phyloP scores from a whole-genome alignment of 2,888 invertebrate species.

The Caenorhabditis macrosperma region DNA sequence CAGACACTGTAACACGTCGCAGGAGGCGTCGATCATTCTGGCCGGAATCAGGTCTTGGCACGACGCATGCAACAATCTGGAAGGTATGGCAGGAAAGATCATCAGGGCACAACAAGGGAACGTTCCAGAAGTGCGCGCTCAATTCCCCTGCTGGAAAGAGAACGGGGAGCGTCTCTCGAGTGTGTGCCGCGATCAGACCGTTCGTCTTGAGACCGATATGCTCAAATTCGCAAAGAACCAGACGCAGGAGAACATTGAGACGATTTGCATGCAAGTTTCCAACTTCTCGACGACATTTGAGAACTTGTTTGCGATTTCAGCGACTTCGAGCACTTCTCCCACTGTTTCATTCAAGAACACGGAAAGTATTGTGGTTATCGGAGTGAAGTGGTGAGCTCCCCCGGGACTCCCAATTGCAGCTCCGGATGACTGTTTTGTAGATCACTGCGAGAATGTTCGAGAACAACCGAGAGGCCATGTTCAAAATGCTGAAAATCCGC shows the following conservation, averaged over 20 bases:
- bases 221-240: conserved; percentile 62
- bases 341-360: conserved; percentile 63
- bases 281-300: not conserved
- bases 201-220: conserved; percentile 53
- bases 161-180: conserved; percentile 61
- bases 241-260: conserved; percentile 60
- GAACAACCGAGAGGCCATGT: conserved; percentile 65
- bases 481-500: conserved; percentile 69
- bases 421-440: conserved; percentile 50
- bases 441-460: conserved; percentile 68
- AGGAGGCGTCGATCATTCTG: conserved; percentile 63
- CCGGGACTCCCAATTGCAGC: no score
- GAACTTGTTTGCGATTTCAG: conserved; percentile 25
- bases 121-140: conserved; percentile 61
- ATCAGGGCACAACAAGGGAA: not conserved
- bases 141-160: conserved; percentile 68
- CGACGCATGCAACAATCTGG: conserved; percentile 56
- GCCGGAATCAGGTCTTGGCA: conserved; percentile 62
- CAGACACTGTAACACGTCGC: conserved; percentile 61
- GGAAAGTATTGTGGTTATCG: conserved; percentile 67
- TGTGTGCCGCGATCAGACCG: conserved; percentile 58
- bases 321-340: conserved; percentile 62
- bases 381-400: conserved; percentile 64
- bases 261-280: conserved; percentile 62
- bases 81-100: conserved; percentile 18